phyloP scores from a whole-genome alignment of 2,888 invertebrate genomes.

The Odontocolon sp. region DNA sequence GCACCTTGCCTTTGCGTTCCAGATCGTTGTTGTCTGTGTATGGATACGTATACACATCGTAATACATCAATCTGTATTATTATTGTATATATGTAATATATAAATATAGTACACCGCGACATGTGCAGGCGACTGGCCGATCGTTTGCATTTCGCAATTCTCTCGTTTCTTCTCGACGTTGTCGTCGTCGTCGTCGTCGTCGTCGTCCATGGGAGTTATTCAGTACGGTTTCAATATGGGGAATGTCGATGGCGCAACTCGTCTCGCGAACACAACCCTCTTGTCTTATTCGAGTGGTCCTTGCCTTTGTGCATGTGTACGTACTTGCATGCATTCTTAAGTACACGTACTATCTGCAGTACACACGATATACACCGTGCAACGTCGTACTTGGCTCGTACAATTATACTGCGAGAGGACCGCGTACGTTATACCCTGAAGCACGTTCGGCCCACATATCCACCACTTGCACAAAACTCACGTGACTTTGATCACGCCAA shows the following conservation, averaged over 20 bases:
- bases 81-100: constrained; percentile 2
- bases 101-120: constrained; percentile 30
- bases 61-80: constrained; percentile 13
- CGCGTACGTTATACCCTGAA: constrained; percentile 14
- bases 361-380: constrained; percentile 53
- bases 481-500: not conserved
- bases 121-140: constrained; percentile 63
- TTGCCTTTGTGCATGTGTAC: constrained; percentile 48
- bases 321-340: constrained; percentile 22
- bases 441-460: constrained; percentile 56
- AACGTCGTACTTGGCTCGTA: constrained; percentile 52
- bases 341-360: not conserved
- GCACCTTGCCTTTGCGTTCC: constrained; percentile 67
- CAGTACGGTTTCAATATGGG: constrained; percentile 62
- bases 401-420: constrained; percentile 45
- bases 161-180: constrained; percentile 41
- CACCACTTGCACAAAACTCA: not conserved
- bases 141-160: constrained; percentile 76
- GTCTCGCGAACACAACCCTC: constrained; percentile 66
- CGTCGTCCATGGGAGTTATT: constrained; percentile 72
- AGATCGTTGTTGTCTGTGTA: constrained; percentile 24
- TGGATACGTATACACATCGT: constrained; percentile 35
- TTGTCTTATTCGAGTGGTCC: constrained; percentile 71
- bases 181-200: constrained; percentile 17
- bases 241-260: constrained; percentile 59